Evolutionary conservation across 2,113 vertebrate genomes (phyloP), one percentile per base, ranked within the genome.

Genomic region (Salvelinus sp.): DNA sequence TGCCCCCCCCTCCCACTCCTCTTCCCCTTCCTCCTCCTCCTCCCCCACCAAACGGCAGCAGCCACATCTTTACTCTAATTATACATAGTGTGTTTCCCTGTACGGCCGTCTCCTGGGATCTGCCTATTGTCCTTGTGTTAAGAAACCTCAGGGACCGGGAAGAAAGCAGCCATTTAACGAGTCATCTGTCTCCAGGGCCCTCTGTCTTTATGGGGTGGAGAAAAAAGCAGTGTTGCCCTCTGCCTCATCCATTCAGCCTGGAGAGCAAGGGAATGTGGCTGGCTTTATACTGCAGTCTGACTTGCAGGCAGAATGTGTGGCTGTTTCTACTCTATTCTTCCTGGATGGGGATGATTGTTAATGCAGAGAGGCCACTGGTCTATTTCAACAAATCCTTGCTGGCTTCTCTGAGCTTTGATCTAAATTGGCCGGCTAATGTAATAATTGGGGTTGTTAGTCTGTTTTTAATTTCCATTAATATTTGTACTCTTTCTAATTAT

Each of bases 371-470:
- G 93, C 93, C 88, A 88, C 90, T 88, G 90, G 88, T 91, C 93
- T 94, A 93, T 95, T 95, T 93, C 94, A 94, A 92, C 83, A 66
- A 89, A 88, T 92, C 93, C 92, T 92, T 92, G 50, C 60, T 33
- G 69, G 28, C 79, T 84, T 76, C 81, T 80, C 93, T 87, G 93
- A 82, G 79, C 83, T 92, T 91, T 93, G 93, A 93, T 94, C 95
- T 95, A 94, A 96, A 94, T 94, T 94, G 94, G 91, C 89, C 90
- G 90, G 92, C 94, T 94, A 94, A 95, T 93, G 93, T 94, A 89
- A 90, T 95, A 95, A 95, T 95, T 93, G 91, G 93, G 93, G 92
- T 94, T 94, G 91, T 94, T 92, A 94, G 92, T 93, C 92, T 89
- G 82, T 91, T 73, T 79, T 74, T 93, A 92, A 91, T 83, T 90